Base-by-base conservation (phyloP, 1,140 invertebrate genomes). In the Sarcophaga peregrina region DNA sequence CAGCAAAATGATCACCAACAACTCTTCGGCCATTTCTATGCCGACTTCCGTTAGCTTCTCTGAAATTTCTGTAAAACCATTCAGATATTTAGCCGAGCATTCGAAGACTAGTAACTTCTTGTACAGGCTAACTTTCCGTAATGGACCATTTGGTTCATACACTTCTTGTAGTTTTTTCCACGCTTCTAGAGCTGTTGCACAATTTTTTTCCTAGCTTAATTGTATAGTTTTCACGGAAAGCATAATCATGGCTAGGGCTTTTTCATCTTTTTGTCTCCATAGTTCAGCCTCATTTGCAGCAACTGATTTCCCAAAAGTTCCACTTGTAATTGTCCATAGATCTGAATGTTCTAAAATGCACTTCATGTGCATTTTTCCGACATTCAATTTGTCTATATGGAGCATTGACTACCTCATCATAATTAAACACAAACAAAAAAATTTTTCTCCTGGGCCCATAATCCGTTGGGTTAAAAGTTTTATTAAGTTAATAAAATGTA, bases 1-100 rank as follows among this genome's bases (percentile, higher is more conserved):
- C 8, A 80, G 37, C 20, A 80, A 80, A 58, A 78, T 83, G 52
- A 83, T 76, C 6, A 50, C n/a, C 46, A 84, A 82, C 54, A 83
- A n/a, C 50, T 6, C 48, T 47, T 82, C 46, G 25, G 47, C 17
- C 7, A 72, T 50, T 7, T 7, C 11, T 50, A 50, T 50, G 11
- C 48, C 48, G 11, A 50, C 11, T 50, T 50, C 48, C 11, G 48
- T 11, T 8, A 50, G 48, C 11, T 50, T 50, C 11, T 50, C 48
- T 7, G 48, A n/a, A n/a, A n/a, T n/a, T n/a, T n/a, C n/a, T n/a
- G n/a, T n/a, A n/a, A n/a, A 72, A 17, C 73, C n/a, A n/a, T 46
- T 37, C 15, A n/a, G n/a, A n/a, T n/a, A n/a, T n/a, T n/a, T n/a
- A n/a, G n/a, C 72, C 82, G 13, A 17, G 9, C 73, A 75, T 25